phyloP scores from a whole-genome alignment of 2,888 invertebrate species.

The Stenurella melanura region DNA sequence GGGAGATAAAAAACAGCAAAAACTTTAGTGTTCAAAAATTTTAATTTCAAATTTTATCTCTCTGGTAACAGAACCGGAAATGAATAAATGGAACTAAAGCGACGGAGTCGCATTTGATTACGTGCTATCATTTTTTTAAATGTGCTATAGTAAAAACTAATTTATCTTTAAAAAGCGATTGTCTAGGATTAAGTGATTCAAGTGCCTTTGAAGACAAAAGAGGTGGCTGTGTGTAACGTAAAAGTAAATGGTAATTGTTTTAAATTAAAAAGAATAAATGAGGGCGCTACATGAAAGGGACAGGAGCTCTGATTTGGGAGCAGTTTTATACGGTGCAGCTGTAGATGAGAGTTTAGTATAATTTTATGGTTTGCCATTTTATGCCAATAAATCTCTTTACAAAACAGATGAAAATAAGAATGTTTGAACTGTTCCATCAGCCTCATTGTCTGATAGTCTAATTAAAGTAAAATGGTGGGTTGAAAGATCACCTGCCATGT shows the following conservation, averaged over 20 bases:
- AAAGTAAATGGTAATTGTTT: not conserved
- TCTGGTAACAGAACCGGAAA: no score
- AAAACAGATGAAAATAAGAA: no score
- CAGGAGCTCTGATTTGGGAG: not conserved
- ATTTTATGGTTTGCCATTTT: not conserved
- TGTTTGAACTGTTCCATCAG: no score
- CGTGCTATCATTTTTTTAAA: not conserved
- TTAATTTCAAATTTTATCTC: no score
- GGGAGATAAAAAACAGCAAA: no score
- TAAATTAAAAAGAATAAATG: not conserved
- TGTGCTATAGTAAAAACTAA: not conserved
- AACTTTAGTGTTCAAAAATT: no score
- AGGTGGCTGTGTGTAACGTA: not conserved
- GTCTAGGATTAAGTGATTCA: not conserved
- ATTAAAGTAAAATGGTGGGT: no score
- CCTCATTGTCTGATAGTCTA: no score
- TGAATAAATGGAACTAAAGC: no score
- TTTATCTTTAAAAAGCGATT: not conserved
- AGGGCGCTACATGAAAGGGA: not conserved
- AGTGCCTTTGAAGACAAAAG: not conserved
- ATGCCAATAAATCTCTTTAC: not conserved
- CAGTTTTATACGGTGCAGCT: not conserved
- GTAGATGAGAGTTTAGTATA: not conserved
- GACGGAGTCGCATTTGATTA: no score
- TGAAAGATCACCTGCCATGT: no score